Conservation (phyloP, 1,140 invertebrate genomes). For the Cecropterus lyciades region DNA sequence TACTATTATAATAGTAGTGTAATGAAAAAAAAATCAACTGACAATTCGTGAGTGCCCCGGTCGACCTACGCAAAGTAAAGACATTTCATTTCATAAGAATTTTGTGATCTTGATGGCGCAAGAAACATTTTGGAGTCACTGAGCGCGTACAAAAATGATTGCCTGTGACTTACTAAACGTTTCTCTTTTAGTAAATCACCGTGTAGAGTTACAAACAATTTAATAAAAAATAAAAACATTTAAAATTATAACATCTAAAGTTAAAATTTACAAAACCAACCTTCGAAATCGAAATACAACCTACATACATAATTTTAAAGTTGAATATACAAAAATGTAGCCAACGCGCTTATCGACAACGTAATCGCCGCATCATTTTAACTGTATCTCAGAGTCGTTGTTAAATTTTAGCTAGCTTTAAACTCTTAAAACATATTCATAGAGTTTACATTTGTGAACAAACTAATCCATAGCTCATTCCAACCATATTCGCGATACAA, state of each 20-base stretch:
- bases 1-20: too few species aligned
- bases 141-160: too few species aligned
- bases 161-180: too few species aligned
- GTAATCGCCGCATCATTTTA: conserved; percentile 27
- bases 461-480: neutral
- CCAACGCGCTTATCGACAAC: conserved; percentile 6
- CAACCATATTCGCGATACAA: neutral
- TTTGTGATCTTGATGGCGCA: too few species aligned
- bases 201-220: neutral
- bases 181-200: too few species aligned
- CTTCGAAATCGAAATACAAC: neutral
- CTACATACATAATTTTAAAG: conserved; percentile 1
- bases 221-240: conserved; percentile 1
- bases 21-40: too few species aligned
- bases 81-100: too few species aligned
- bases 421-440: neutral
- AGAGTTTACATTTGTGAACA: neutral
- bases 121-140: too few species aligned
- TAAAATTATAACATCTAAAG: conserved; percentile 1
- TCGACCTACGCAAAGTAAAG: too few species aligned
- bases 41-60: too few species aligned
- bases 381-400: neutral
- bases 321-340: neutral
- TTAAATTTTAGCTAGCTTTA: neutral
- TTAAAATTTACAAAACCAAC: conserved; percentile 3